phyloP scores from a whole-genome alignment of 35 echinoderm and acorn worm species.

The Ptychodera flava region DNA sequence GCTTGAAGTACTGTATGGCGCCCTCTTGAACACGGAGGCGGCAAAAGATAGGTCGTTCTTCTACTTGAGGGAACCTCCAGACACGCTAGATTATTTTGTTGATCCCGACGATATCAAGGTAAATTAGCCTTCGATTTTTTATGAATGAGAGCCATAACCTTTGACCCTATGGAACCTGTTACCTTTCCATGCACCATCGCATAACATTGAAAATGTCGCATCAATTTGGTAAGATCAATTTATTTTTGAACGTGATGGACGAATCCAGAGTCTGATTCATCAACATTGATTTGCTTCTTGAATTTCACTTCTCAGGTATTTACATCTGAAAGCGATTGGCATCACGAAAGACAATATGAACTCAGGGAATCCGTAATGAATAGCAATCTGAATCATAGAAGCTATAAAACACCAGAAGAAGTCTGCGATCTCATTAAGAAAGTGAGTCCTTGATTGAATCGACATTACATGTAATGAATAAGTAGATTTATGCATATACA shows the following conservation, averaged over 20 bases:
- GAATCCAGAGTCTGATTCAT: too few relatives aligned
- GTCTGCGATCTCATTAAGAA: conserved; percentile 51
- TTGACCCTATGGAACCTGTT: too few relatives aligned
- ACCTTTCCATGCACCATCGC: too few relatives aligned
- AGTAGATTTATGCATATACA: too few relatives aligned
- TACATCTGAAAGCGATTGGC: conserved; percentile 60
- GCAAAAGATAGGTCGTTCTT: conserved; percentile 36
- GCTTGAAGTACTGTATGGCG: conserved; percentile 77
- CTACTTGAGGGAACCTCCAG: conserved; percentile 43
- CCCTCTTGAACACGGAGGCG: conserved; percentile 26
- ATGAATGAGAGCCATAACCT: too few relatives aligned
- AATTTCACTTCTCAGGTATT: too few relatives aligned
- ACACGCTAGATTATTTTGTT: conserved; percentile 30
- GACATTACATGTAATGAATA: too few relatives aligned
- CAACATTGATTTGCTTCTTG: too few relatives aligned
- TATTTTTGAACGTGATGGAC: too few relatives aligned
- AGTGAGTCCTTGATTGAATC: conserved; percentile 29
- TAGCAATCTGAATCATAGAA: conserved; percentile 19
- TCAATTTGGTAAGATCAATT: too few relatives aligned
- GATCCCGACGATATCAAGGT: background rate
- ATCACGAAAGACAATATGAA: conserved; percentile 50
- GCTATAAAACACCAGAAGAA: conserved; percentile 49
- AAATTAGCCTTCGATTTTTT: too few relatives aligned
- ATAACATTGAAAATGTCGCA: too few relatives aligned
- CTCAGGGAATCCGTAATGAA: conserved; percentile 30